These are phyloP conservation scores for Falco columbarius DNA, from an alignment of 2,797 vertebrate species.

Conservation along the genomic window DNA sequence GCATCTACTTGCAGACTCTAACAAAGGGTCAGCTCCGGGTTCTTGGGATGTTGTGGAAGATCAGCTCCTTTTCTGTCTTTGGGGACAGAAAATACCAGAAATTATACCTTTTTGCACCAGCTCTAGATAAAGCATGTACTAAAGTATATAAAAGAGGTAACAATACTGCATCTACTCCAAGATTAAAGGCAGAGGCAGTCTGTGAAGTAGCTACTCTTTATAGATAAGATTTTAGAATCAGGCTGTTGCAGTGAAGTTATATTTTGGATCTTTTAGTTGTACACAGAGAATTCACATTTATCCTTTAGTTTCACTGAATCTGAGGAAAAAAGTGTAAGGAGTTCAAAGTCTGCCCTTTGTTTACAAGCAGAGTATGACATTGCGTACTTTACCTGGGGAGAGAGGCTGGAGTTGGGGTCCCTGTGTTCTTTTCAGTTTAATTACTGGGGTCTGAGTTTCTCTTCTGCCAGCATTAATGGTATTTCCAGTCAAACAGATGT, in stretches of 20 bases:
- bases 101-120: background rate
- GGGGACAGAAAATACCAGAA: background rate
- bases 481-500: background rate
- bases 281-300: background rate
- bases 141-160: background rate
- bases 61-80: background rate
- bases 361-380: background rate
- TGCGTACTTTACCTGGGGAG: background rate
- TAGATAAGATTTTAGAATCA: background rate
- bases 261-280: background rate
- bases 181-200: background rate
- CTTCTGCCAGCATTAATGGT: background rate
- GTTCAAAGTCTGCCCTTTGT: background rate
- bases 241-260: background rate
- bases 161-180: background rate
- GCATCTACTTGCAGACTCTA: background rate
- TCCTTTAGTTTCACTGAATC: background rate
- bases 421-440: background rate
- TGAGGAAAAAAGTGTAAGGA: background rate
- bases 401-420: background rate
- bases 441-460: background rate
- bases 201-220: background rate
- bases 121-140: background rate
- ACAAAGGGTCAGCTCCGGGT: background rate
- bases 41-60: background rate